Percentiles rank a stretch among this genome's conserved stretches.
These are phyloP conservation scores for Pollenia labialis DNA, from an alignment of 2,888 invertebrate species.

Conservation along the genomic window DNA sequence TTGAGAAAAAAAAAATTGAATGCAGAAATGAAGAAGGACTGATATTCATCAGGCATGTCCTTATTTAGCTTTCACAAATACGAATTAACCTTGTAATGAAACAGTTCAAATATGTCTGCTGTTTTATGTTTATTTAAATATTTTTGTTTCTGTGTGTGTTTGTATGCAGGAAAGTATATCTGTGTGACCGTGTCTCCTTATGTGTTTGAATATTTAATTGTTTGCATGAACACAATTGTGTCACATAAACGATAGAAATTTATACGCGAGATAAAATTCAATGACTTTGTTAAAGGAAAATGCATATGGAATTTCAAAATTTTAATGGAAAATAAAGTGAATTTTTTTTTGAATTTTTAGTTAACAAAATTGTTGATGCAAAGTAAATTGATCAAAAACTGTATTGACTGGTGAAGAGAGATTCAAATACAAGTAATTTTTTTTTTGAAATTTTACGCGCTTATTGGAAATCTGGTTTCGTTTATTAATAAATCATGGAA, in stretches of 20 bases:
- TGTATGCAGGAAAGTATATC: neutral
- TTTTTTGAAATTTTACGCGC: neutral
- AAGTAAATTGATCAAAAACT: neutral
- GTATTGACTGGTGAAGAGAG: neutral
- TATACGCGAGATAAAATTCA: constrained; percentile 13
- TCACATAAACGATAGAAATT: constrained; percentile 33
- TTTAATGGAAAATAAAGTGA: constrained; percentile 9
- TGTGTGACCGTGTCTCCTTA: neutral
- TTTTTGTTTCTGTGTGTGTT: neutral
- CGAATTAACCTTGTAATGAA: constrained; percentile 64
- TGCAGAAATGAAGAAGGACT: constrained; percentile 3
- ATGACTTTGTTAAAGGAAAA: constrained; percentile 39
- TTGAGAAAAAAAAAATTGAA: neutral
- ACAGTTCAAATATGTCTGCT: constrained; percentile 52
- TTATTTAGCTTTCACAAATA: constrained; percentile 52
- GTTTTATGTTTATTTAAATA: neutral
- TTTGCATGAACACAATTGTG: constrained; percentile 44
- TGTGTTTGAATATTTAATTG: constrained; percentile 39
- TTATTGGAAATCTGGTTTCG: too few relatives aligned
- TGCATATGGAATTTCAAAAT: constrained; percentile 2
- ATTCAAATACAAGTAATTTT: neutral
- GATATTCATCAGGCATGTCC: constrained; percentile 49
- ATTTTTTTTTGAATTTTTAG: neutral
- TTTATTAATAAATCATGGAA: neutral
- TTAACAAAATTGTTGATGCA: neutral